Evolutionary conservation across 2,113 vertebrate genomes (phyloP), one percentile per base, ranked within the genome.

Genomic region (Melozone crissalis): DNA sequence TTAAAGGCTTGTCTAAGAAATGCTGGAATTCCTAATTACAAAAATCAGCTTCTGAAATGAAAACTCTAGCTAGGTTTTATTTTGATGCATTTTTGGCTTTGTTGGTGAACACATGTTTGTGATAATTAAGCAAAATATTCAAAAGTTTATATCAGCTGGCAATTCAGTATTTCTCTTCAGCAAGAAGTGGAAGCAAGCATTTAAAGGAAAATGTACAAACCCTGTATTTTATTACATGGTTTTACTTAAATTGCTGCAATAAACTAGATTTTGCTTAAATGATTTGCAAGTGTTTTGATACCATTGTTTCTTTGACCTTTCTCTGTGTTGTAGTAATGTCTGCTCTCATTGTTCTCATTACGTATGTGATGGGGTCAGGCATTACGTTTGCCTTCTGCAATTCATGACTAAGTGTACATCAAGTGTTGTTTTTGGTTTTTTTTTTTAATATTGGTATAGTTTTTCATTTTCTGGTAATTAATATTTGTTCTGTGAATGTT

Each of bases 261-360:
- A 57, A 87, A 88, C 41, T 83, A 92, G 37, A 91, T 96, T 93
- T 97, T 95, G 82, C 92, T 89, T 75, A 84, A 95, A 78, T 83
- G 63, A 89, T 77, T 85, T 89, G 67, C 52, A 89, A 95, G 84
- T 96, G 91, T 95, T 95, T 97, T 94, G 91, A 90, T 79, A 41
- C 86, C 84, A 11, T 97, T 79, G 44, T 97, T 97, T 96, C 89
- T 97, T 90, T 94, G 94, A 95, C 90, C 91, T 93, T 78, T 94
- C 90, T 93, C 91, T 96, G 95, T 97, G 97, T 97, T 90, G 89
- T 97, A 92, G 88, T 97, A 96, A 12, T 69, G 97, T 98, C 96
- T 97, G 95, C 97, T 97, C 81, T 97, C 97, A 95, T 95, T 95
- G 97, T 97, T 97, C 93, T 97, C 97, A 94, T 97, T 86, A 74